phyloP scores from a whole-genome alignment of 1,140 invertebrate species.

The Diplogasteroides magnus region DNA sequence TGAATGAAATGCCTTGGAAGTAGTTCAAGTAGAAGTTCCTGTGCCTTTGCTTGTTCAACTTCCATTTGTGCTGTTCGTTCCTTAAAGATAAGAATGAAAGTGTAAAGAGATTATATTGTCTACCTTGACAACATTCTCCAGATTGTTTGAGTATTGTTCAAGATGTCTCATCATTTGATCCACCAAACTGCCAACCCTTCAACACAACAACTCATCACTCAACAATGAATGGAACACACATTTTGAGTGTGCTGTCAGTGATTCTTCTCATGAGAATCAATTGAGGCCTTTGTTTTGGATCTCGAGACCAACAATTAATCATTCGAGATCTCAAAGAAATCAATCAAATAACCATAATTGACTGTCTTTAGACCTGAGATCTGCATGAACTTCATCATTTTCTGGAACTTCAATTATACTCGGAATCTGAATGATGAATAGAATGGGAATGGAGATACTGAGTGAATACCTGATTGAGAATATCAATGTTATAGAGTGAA shows the following conservation, averaged over 20 bases:
- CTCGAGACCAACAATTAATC: constrained; percentile 1
- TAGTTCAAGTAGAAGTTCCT: constrained; percentile 23
- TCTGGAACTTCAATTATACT: not conserved
- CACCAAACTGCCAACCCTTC: constrained; percentile 14
- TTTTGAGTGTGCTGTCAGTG: constrained; percentile 31
- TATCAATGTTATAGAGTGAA: not conserved
- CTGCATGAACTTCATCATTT: constrained; percentile 10
- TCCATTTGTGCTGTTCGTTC: constrained; percentile 24
- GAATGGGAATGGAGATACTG: not conserved
- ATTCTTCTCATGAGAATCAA: constrained; percentile 24
- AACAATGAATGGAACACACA: constrained; percentile 15
- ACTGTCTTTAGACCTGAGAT: constrained; percentile 5
- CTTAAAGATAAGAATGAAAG: too few relatives aligned
- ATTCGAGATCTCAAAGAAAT: constrained; percentile 15
- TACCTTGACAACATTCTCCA: constrained; percentile 26
- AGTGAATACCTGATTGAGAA: not conserved
- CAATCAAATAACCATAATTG: not conserved
- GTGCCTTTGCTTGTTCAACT: constrained; percentile 18
- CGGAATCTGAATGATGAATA: not conserved
- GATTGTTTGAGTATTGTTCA: constrained; percentile 24
- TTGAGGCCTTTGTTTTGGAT: constrained; percentile 15
- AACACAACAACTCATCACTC: not conserved
- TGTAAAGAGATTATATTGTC: too few relatives aligned
- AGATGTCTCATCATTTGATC: constrained; percentile 35
- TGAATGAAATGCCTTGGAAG: constrained; percentile 23